Base-by-base conservation (phyloP, 2,797 vertebrate genomes). In the Rhabdophis nuchalis region DNA sequence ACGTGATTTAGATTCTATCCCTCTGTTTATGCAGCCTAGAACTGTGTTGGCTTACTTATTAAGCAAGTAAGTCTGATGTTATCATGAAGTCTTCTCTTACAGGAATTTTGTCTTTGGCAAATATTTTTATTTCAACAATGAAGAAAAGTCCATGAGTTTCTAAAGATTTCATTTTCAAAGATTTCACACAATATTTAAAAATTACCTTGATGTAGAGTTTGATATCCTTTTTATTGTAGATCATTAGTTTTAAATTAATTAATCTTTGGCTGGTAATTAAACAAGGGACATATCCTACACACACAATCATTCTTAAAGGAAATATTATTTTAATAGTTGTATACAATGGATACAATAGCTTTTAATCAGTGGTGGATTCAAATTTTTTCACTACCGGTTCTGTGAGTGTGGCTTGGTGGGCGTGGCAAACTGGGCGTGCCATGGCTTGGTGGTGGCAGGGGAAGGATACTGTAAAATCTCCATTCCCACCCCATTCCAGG, bases 101-200 rank as follows among this genome's bases (percentile, higher is more conserved):
- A 92, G 52, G 64, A 90, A 87, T 92, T 89, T 89, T 87, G 14
- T 90, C 87, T 85, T 52, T 87, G 89, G 85, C 85, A 90, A 82
- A 52, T 23, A 32, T 90, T 90, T 46, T 90, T 3, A 41, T 2
- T 87, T 25, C 46, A 72, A 36, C 9, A 90, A 56, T 72, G 29
- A 25, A 54, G 53, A 87, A 90, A 87, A 90, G n/a, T 36, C 64
- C 68, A 50, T 60, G 68, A 32, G 56, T 61, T 60, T 87, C 56
- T 56, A 54, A 92, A 18, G 1, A 29, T 52, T 68, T 88, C n/a
- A 50, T 32, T 72, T 72, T 72, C n/a, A 72, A 36, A 72, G 14
- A 72, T 32, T 72, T 68, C 13, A 68, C 5, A 68, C 27, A 77
- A 57, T 20, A 60, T 82, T 92, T 54, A 61, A 92, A 92, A 82